A percentile compares a stretch with the other conserved stretches of the same genome.
Conservation (phyloP, 2,797 vertebrate species). For the Rhincodon typus region DNA sequence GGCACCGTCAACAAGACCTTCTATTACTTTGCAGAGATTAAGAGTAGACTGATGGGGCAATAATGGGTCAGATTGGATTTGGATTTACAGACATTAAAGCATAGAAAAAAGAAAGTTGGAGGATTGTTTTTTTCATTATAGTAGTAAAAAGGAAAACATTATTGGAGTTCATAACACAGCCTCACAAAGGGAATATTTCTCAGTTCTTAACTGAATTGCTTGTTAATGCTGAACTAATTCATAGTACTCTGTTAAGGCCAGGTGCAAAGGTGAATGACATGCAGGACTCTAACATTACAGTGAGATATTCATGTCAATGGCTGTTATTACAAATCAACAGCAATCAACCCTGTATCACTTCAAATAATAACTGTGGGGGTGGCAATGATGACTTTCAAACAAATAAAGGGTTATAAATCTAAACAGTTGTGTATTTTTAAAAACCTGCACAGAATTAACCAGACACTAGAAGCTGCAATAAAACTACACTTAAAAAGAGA, state of each 20-base stretch:
- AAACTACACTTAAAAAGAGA: background rate
- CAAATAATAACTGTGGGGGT: background rate
- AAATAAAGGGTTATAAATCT: background rate
- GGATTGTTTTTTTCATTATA: background rate
- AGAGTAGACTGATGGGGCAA: too few species aligned
- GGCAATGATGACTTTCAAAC: background rate
- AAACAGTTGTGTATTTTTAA: background rate
- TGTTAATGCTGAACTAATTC: background rate
- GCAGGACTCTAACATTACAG: background rate
- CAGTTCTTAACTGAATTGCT: background rate
- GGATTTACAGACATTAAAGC: background rate
- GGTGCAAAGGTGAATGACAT: background rate
- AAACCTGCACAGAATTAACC: conserved; percentile 2
- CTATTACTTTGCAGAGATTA: too few species aligned
- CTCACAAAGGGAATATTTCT: background rate
- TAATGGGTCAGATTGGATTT: too few species aligned
- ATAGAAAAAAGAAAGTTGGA: background rate
- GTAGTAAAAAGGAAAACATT: background rate
- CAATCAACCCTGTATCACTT: background rate
- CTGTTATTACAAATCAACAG: background rate
- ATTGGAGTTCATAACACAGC: too few species aligned
- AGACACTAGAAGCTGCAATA: background rate
- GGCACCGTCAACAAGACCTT: too few species aligned
- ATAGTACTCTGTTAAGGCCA: background rate
- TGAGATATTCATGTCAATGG: background rate